Evolutionary conservation across 2,113 vertebrate species (phyloP), one percentile per base, ranked within the genome.

Genomic region (Nothoprocta perdicaria): DNA sequence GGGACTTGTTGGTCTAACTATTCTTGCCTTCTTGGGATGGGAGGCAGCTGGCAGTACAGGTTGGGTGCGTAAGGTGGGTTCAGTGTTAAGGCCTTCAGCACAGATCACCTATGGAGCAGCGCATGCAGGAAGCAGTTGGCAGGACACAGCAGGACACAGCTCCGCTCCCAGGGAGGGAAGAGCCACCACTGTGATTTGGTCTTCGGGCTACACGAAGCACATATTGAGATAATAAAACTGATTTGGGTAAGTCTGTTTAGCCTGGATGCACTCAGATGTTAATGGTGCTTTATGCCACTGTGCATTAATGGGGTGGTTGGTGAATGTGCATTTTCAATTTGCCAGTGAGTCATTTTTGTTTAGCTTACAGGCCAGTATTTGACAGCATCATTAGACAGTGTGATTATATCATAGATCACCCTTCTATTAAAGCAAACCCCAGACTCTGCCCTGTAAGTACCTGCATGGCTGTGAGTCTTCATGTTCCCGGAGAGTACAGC

Each of bases 401-500:
- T 57, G 88, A 88, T 92, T 88, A 78, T 78, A 43, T 67, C 80
- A 86, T 90, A 86, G 88, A 92, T 90, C 88, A 80, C 27, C 21
- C 14, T 17, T 38, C 65, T 88, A 19, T 66, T 67, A 85, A 68
- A 88, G 46, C 65, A 92, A 78, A 84, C 50, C 60, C 18, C 40
- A 43, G 61, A 8, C 31, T 71, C 63, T 10, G n/a, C 24, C 40
- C 48, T 46, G 41, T 63, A 78, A 77, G 46, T 33, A 80, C 24
- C 79, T 38, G 2, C 43, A 6, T 38, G 43, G 46, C 74, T 94
- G 29, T 29, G 10, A 85, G 50, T 11, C 21, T 74, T 53, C 35
- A 1, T 46, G 60, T 71, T 67, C 41, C 45, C 75, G 8, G 1
- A 45, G n/a, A 73, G 48, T n/a, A 27, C 13, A 16, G 24, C 31